These are phyloP conservation scores for Sternotherus odoratus DNA, from an alignment of 2,797 vertebrate genomes.

Conservation along the genomic window DNA sequence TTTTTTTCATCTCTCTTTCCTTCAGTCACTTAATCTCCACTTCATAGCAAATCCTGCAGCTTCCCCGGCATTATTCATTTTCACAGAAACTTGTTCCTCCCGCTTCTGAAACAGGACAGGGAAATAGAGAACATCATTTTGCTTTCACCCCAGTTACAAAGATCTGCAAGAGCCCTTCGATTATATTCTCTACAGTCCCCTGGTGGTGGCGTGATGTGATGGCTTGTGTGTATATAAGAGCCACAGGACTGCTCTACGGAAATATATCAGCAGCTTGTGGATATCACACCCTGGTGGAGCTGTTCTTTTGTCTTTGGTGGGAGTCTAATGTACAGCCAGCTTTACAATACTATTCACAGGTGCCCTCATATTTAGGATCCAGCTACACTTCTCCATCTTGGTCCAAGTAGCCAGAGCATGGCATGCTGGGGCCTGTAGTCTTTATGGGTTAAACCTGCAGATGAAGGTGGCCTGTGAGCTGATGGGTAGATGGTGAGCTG, in stretches of 20 bases:
- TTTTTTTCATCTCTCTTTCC: slow-evolving; percentile 3
- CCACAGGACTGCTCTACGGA: background rate
- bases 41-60: background rate
- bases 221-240: background rate
- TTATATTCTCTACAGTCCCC: background rate
- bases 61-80: fast-evolving
- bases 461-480: background rate
- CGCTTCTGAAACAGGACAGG: background rate
- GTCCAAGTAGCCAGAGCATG: background rate
- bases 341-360: too few relatives aligned
- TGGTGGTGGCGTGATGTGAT: background rate
- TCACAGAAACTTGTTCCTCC: fast-evolving
- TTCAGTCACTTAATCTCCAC: slow-evolving; percentile 20
- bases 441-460: background rate
- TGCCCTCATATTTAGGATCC: background rate
- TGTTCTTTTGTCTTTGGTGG: background rate
- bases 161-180: background rate
- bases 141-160: background rate
- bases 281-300: background rate
- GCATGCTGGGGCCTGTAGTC: background rate
- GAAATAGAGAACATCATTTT: background rate
- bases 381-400: background rate
- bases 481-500: background rate
- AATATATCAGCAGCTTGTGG: background rate
- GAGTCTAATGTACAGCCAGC: too few relatives aligned